A percentile compares a stretch with the other conserved stretches of the same genome.
These are phyloP conservation scores for Axea sp. DNA, from an alignment of 2,888 invertebrate species.

Conservation along the genomic window DNA sequence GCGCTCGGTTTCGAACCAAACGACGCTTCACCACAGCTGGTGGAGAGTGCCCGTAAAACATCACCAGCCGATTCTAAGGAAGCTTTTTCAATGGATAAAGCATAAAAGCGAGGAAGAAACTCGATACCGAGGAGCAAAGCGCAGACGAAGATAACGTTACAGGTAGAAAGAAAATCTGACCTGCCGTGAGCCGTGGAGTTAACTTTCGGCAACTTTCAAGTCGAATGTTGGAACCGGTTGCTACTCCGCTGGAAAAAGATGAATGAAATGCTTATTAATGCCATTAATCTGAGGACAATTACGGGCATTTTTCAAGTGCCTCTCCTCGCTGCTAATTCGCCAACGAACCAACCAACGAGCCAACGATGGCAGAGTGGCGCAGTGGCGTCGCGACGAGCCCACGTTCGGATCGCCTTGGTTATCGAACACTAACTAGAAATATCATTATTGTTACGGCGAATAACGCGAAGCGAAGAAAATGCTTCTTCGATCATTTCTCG, in stretches of 20 bases:
- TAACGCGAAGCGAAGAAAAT: too few relatives aligned
- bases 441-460: too few relatives aligned
- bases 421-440: too few relatives aligned
- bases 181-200: slow-evolving; percentile 30
- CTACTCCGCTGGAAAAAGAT: slow-evolving; percentile 28
- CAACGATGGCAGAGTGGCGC: too few relatives aligned
- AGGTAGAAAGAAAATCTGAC: slow-evolving; percentile 47
- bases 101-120: slow-evolving; percentile 42
- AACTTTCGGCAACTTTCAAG: slow-evolving; percentile 24
- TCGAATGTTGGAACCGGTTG: slow-evolving; percentile 6
- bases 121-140: slow-evolving; percentile 26
- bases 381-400: too few relatives aligned
- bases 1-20: too few relatives aligned
- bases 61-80: slow-evolving; percentile 39
- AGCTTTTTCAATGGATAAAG: slow-evolving; percentile 43
- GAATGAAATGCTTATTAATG: slow-evolving; percentile 28
- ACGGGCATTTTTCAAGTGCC: slow-evolving; percentile 7
- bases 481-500: slow-evolving; percentile 19
- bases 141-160: slow-evolving; percentile 36
- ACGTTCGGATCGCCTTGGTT: too few relatives aligned
- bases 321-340: neutral
- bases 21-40: too few relatives aligned
- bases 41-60: too few relatives aligned
- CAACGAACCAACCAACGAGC: too few relatives aligned
- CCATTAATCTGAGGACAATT: neutral